These are phyloP conservation scores for Eptatretus burgeri DNA, from an alignment of 2,113 vertebrate genomes.

Conservation along the genomic window DNA sequence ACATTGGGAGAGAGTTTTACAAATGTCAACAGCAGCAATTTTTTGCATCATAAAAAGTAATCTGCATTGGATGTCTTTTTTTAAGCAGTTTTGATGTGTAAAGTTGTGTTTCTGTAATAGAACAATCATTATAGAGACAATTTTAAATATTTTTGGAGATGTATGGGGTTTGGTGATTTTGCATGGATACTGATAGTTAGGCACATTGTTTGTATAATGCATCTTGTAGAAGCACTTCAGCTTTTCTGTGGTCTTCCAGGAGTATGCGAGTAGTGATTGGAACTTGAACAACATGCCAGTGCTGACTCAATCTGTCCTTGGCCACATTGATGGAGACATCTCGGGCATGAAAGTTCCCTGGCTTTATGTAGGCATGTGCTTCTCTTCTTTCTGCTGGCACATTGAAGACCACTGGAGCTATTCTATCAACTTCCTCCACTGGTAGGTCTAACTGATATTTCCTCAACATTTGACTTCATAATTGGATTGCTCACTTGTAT, in stretches of 20 bases:
- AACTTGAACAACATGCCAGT: constrained; percentile 97
- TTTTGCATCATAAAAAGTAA: background rate
- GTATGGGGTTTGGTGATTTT: too few species aligned
- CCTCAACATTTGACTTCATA: background rate
- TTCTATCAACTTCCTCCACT: constrained; percentile 93
- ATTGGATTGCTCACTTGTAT: background rate
- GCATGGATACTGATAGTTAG: too few species aligned
- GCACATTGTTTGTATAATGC: too few species aligned
- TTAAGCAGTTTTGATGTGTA: background rate
- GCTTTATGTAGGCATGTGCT: constrained; percentile 96
- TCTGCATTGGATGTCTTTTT: background rate
- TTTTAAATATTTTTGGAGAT: too few species aligned
- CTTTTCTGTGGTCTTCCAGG: constrained; percentile 20
- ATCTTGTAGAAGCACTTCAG: background rate
- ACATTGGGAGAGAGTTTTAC: background rate
- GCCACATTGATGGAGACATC: constrained; percentile 84
- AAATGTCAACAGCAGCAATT: too few species aligned
- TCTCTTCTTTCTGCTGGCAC: constrained; percentile 97
- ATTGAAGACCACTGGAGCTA: constrained; percentile 99
- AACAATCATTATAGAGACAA: too few species aligned
- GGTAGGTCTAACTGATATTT: constrained; percentile 21
- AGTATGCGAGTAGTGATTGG: constrained; percentile 77
- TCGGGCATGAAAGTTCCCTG: constrained; percentile 95
- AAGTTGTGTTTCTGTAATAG: background rate
- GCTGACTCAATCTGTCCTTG: constrained; percentile 77